Evolutionary conservation across 2,113 vertebrate species (phyloP).

Genomic region (Nesoenas mayeri): DNA sequence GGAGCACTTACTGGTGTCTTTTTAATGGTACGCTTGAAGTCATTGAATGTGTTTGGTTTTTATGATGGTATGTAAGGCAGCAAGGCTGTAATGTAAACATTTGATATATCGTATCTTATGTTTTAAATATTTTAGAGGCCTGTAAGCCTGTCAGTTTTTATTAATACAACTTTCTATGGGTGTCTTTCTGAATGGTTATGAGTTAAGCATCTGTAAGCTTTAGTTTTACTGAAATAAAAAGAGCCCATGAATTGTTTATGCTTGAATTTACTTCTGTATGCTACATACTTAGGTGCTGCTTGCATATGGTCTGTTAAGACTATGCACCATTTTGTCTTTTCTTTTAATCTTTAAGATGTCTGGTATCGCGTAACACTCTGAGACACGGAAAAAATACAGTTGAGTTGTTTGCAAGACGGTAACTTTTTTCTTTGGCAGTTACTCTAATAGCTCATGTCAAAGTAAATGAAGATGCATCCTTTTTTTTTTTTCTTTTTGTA

Average conservation of each 20-base stretch:
- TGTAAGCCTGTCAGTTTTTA: constrained; percentile 48
- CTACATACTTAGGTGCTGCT: background rate
- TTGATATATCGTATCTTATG: constrained; percentile 32
- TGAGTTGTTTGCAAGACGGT: background rate
- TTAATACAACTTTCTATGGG: constrained; percentile 21
- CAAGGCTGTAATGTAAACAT: constrained; percentile 43
- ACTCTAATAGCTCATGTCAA: background rate
- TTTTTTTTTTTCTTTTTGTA: background rate
- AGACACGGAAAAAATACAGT: background rate
- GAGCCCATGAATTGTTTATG: background rate
- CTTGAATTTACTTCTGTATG: background rate
- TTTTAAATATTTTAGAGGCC: constrained; percentile 35
- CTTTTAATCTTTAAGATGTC: background rate
- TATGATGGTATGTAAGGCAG: constrained; percentile 38
- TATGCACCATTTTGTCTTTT: background rate
- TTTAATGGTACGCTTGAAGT: constrained; percentile 32
- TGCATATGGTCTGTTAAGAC: background rate
- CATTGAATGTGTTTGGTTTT: constrained; percentile 45
- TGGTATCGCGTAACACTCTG: background rate
- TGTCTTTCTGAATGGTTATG: constrained; percentile 12
- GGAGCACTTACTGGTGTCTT: constrained; percentile 22
- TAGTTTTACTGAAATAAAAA: constrained; percentile 73
- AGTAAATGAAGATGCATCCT: background rate
- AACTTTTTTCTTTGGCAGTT: constrained; percentile 5
- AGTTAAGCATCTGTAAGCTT: constrained; percentile 54